phyloP scores from a whole-genome alignment of 2,888 invertebrate genomes.

The Drosophila borborema region DNA sequence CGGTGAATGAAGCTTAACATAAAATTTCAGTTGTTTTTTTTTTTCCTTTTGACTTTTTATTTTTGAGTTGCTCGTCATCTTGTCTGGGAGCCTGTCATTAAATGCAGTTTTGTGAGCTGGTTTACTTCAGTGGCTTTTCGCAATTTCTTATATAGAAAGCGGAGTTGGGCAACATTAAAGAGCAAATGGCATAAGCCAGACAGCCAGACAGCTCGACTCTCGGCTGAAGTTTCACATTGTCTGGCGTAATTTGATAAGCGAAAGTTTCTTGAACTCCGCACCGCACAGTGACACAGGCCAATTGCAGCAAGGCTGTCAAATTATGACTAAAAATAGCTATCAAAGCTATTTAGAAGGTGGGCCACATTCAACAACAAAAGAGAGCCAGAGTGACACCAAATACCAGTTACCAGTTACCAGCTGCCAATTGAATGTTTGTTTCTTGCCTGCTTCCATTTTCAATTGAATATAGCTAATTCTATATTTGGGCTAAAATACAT shows the following conservation, averaged over 20 bases:
- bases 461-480: constrained; percentile 39
- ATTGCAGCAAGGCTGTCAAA: constrained; percentile 64
- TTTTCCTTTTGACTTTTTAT: not conserved
- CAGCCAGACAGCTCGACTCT: constrained; percentile 6
- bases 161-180: constrained; percentile 38
- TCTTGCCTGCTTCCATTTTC: constrained; percentile 59
- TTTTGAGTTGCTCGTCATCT: constrained; percentile 24
- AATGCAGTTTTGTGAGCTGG: constrained; percentile 68
- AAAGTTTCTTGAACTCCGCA: constrained; percentile 75
- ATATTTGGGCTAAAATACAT: constrained; percentile 32
- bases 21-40: constrained; percentile 18
- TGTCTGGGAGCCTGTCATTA: constrained; percentile 58
- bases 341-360: constrained; percentile 42
- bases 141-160: constrained; percentile 65
- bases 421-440: constrained; percentile 8
- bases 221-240: constrained; percentile 42
- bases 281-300: constrained; percentile 29
- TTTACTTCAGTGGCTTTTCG: constrained; percentile 47
- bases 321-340: constrained; percentile 45
- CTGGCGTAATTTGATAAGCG: constrained; percentile 71
- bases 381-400: constrained; percentile 10
- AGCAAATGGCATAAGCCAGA: constrained; percentile 50
- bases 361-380: constrained; percentile 27
- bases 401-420: constrained; percentile 26
- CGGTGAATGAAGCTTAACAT: constrained; percentile 40